Evolutionary conservation across 2,888 invertebrate genomes (phyloP), one percentile per base, ranked within the genome.

Genomic region (Pyrocoelia pectoralis): DNA sequence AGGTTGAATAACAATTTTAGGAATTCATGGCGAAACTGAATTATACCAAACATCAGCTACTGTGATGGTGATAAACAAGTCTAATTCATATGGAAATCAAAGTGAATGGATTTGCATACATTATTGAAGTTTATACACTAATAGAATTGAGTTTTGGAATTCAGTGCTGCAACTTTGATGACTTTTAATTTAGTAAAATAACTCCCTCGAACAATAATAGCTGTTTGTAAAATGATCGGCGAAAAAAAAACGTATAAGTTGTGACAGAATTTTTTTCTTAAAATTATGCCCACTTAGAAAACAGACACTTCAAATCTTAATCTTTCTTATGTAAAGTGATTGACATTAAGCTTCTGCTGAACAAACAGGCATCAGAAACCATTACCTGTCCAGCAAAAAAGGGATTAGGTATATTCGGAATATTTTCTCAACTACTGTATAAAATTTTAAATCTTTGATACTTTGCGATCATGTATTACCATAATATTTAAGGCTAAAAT

Each of bases 81-180:
- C 53, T 65, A 65, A 65, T 65, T 65, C 65, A 61, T 65, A 65
- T 65, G 65, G 61, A 65, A 65, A 65, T 61, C 65, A 57, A 57
- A 61, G 54, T 49, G 65, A 61, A 65, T 65, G 48, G 59, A 65
- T 61, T 65, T 65, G 60, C 65, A 65, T 65, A 60, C 61, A 65
- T 65, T 61, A 65, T 65, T 61, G 60, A 61, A 61, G 65, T 61
- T 60, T 61, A 65, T 65, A 65, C 57, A 61, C 64, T 61, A 56
- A 52, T 60, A 60, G 56, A 65, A 64, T 64, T 56, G 55, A 64
- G 58, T 64, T 64, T 64, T 60, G 59, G 59, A 64, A 64, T 64
- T 64, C 64, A 64, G 59, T 60, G 60, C 59, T 64, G 56, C 56
- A 64, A 53, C 48, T 62, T 43, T 57, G 61, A 56, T 56, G 56